A percentile compares a stretch with the other conserved stretches of the same genome.
These are phyloP conservation scores for Scrobipalpa costella DNA, from an alignment of 2,888 invertebrate genomes.

Conservation along the genomic window DNA sequence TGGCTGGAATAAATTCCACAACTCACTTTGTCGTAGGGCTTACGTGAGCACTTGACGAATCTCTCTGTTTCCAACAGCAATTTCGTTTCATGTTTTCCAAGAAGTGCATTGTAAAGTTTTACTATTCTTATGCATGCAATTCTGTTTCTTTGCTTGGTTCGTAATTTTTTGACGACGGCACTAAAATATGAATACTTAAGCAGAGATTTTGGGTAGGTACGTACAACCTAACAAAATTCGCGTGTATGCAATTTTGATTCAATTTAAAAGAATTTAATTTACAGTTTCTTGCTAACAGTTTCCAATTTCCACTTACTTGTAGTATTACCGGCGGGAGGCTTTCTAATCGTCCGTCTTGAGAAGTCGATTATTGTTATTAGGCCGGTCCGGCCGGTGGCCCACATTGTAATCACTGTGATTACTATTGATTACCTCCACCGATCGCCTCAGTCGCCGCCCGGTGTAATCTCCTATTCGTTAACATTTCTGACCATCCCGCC, in stretches of 20 bases:
- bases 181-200: neutral
- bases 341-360: slow-evolving; percentile 36
- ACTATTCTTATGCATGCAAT: slow-evolving; percentile 20
- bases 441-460: slow-evolving; percentile 32
- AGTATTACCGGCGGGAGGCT: slow-evolving; percentile 27
- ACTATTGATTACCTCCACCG: slow-evolving; percentile 34
- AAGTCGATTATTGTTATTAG: slow-evolving; percentile 36
- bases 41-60: slow-evolving; percentile 14
- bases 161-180: slow-evolving; percentile 4
- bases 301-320: slow-evolving; percentile 32
- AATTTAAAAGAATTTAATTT: neutral
- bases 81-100: slow-evolving; percentile 13
- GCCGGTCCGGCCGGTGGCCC: slow-evolving; percentile 41
- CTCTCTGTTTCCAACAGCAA: slow-evolving; percentile 1
- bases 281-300: slow-evolving; percentile 11
- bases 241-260: too few relatives aligned
- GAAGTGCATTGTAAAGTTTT: slow-evolving; percentile 19
- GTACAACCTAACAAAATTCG: neutral
- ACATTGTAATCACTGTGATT: slow-evolving; percentile 51
- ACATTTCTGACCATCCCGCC: slow-evolving; percentile 20
- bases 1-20: neutral
- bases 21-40: neutral
- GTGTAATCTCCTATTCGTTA: slow-evolving; percentile 21
- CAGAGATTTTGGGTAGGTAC: too few relatives aligned
- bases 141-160: neutral